Conservation (phyloP, 2,797 vertebrate genomes). For the Bradypodion ventrale region DNA sequence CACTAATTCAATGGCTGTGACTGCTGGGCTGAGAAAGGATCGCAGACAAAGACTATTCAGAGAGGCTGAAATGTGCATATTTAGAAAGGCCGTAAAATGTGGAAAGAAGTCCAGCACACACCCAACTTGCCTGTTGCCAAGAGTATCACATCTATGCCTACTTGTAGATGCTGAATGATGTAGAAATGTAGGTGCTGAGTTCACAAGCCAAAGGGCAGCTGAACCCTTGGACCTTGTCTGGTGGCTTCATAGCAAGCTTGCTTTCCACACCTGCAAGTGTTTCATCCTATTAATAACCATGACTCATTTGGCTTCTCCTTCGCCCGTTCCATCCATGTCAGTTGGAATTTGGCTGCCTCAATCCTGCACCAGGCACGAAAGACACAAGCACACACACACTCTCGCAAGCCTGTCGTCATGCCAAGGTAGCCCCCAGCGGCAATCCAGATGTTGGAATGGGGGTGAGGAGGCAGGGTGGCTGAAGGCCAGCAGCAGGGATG, state of each 20-base stretch:
- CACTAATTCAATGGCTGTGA: no score
- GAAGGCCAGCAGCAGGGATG: neutral
- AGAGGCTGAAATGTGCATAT: no score
- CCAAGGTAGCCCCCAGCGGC: neutral
- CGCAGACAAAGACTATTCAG: no score
- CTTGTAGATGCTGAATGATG: no score
- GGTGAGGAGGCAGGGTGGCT: no score
- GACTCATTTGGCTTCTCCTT: neutral
- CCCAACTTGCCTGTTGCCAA: no score
- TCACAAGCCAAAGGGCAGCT: neutral
- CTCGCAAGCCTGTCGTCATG: neutral
- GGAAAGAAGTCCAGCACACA: no score
- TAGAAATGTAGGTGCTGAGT: neutral
- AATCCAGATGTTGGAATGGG: neutral
- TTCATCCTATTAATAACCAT: slow-evolving; percentile 19
- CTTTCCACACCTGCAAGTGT: slow-evolving; percentile 18
- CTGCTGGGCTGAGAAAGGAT: no score
- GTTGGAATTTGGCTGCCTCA: neutral
- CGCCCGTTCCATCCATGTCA: neutral
- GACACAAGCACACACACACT: neutral
- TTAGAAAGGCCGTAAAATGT: no score
- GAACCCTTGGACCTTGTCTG: neutral
- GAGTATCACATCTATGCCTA: neutral
- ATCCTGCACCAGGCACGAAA: no score
- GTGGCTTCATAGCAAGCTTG: neutral